Evolutionary conservation across 2,797 vertebrate species (phyloP).

Genomic region (Amblyraja radiata): DNA sequence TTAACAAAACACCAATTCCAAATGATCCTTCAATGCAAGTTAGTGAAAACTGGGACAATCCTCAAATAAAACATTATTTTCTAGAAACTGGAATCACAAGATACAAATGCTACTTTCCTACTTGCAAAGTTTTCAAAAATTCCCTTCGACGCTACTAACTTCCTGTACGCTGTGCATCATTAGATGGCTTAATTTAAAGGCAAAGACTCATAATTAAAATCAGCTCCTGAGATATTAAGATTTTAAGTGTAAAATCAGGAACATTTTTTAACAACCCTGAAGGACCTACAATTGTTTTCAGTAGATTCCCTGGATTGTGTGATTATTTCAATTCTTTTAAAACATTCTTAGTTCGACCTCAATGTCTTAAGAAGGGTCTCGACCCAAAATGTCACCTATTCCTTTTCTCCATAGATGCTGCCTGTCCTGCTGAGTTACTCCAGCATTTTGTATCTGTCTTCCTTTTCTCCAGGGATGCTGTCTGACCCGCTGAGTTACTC

Average conservation of each 20-base stretch:
- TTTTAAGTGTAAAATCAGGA: background rate
- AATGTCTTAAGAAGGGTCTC: too few relatives aligned
- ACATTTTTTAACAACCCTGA: background rate
- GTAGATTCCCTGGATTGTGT: background rate
- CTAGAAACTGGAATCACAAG: slow-evolving; percentile 2
- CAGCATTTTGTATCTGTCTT: too few relatives aligned
- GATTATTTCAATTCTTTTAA: background rate
- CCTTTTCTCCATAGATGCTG: too few relatives aligned
- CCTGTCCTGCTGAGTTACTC: too few relatives aligned
- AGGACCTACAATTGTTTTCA: background rate
- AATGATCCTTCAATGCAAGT: slow-evolving; percentile 14
- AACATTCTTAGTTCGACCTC: background rate
- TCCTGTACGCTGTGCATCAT: background rate
- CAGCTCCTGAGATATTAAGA: background rate
- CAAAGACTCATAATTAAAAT: background rate
- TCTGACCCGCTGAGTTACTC: too few relatives aligned
- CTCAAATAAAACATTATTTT: slow-evolving; percentile 29
- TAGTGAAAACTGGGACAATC: slow-evolving; percentile 2
- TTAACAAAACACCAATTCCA: background rate
- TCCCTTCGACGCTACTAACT: background rate
- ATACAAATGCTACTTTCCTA: background rate
- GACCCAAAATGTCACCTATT: too few relatives aligned
- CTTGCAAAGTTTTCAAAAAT: slow-evolving; percentile 4
- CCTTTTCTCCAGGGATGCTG: too few relatives aligned
- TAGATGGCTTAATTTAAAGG: background rate